Evolutionary conservation across 2,888 invertebrate species (phyloP).

Genomic region (Limnephilus lunatus): DNA sequence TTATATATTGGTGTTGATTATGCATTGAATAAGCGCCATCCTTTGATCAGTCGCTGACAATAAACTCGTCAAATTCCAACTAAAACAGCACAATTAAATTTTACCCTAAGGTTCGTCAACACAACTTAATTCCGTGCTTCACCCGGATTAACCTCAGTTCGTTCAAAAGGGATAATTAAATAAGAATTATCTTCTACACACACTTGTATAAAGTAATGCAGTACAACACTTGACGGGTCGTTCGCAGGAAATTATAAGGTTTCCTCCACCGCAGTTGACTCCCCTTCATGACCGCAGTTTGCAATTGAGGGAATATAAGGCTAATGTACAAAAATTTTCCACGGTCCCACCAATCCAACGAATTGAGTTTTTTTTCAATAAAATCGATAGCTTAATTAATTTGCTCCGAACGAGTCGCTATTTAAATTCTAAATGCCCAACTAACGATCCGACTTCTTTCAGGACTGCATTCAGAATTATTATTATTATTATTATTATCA

Average conservation of each 20-base stretch:
- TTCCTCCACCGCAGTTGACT: neutral
- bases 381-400: too few relatives aligned
- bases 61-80: neutral
- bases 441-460: too few relatives aligned
- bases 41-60: neutral
- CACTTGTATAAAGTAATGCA: neutral
- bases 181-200: neutral
- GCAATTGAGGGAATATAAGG: neutral
- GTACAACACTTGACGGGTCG: neutral
- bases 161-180: neutral
- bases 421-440: too few relatives aligned
- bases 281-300: neutral
- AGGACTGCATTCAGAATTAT: too few relatives aligned
- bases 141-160: neutral
- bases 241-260: neutral
- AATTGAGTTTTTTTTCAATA: too few relatives aligned
- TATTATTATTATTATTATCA: too few relatives aligned
- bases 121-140: neutral
- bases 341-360: too few relatives aligned
- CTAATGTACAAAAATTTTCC: neutral
- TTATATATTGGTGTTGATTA: neutral
- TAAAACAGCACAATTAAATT: neutral
- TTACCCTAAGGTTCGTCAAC: neutral
- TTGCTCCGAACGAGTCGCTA: too few relatives aligned
- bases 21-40: neutral